Percentiles rank a stretch among this genome's conserved stretches.
Conservation (phyloP, 2,797 vertebrate species). For the Eupleurogrammus muticus region DNA sequence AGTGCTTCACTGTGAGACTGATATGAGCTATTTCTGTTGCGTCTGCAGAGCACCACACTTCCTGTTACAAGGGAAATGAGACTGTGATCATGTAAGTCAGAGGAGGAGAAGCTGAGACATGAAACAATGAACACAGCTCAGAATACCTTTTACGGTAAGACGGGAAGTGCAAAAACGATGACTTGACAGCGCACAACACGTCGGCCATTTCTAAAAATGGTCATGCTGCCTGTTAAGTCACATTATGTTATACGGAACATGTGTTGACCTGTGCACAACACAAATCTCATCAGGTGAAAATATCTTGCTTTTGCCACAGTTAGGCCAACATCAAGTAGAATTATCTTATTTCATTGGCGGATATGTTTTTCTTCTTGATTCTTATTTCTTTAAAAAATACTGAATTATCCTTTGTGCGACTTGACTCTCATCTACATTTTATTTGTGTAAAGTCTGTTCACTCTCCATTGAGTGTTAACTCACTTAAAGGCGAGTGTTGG, state of each 20-base stretch:
- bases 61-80: slow-evolving; percentile 55
- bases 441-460: too few species aligned
- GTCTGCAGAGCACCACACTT: slow-evolving; percentile 44
- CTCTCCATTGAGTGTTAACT: too few species aligned
- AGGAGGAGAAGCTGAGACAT: slow-evolving; percentile 9
- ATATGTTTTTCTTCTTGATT: too few species aligned
- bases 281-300: too few species aligned
- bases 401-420: too few species aligned
- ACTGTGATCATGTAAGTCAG: slow-evolving; percentile 8
- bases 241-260: slow-evolving; percentile 12
- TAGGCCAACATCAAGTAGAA: too few species aligned
- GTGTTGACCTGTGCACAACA: slow-evolving; percentile 19
- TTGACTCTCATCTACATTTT: too few species aligned
- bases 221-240: neutral
- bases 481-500: too few species aligned
- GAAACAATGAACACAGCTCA: slow-evolving; percentile 9
- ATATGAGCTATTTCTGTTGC: slow-evolving; percentile 53
- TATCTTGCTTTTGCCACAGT: too few species aligned
- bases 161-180: slow-evolving; percentile 23
- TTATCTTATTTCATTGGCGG: too few species aligned
- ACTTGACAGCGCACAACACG: neutral
- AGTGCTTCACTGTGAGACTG: slow-evolving; percentile 47
- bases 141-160: neutral
- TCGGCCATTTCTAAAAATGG: slow-evolving; percentile 6
- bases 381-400: too few species aligned